Conservation (phyloP, 1,140 invertebrate genomes). For the Onthophagus taurus region DNA sequence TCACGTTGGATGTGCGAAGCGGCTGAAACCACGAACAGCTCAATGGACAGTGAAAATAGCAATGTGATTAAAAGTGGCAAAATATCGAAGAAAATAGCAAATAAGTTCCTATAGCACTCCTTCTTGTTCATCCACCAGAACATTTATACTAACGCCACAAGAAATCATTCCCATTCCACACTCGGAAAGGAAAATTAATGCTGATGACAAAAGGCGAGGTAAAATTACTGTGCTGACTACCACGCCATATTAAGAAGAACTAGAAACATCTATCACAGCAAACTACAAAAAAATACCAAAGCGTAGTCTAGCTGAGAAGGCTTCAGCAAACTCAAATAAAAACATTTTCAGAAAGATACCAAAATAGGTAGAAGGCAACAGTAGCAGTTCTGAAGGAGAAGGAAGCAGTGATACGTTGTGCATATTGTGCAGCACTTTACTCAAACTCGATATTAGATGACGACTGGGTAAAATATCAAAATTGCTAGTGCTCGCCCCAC, state of each 20-base stretch:
- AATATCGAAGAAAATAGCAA: no score
- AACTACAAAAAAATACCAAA: conserved; percentile 5
- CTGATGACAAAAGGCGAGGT: conserved; percentile 2
- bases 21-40: conserved; percentile 4
- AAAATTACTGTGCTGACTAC: conserved; percentile 3
- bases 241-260: conserved; percentile 9
- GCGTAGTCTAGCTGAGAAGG: conserved; percentile 2
- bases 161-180: conserved; percentile 4
- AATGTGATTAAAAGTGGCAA: conserved; percentile 4
- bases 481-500: conserved; percentile 10
- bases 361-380: not conserved
- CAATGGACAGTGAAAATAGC: conserved; percentile 14
- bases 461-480: conserved; percentile 7
- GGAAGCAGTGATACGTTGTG: conserved; percentile 12
- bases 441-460: conserved; percentile 12
- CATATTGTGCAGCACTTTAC: conserved; percentile 17
- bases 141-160: conserved; percentile 4
- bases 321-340: conserved; percentile 8
- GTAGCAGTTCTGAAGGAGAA: conserved; percentile 4
- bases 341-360: conserved; percentile 10
- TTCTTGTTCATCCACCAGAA: conserved; percentile 4
- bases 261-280: conserved; percentile 1
- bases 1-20: not conserved
- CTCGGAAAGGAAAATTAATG: conserved; percentile 9
- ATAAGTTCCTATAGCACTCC: conserved; percentile 7